phyloP scores from a whole-genome alignment of 2,888 invertebrate species.

The Pyralis farinalis region DNA sequence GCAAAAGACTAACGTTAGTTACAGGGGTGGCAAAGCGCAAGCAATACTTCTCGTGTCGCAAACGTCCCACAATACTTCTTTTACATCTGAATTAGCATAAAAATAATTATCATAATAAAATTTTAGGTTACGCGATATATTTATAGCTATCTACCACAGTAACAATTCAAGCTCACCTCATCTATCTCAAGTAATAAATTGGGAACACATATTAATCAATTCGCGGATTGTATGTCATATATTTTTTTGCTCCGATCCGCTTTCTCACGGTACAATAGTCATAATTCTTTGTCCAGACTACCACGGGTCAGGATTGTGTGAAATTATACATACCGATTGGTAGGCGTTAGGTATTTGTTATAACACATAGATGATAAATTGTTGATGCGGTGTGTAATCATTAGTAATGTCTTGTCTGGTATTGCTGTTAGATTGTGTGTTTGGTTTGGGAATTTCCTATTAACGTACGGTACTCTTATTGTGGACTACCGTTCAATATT shows the following conservation, averaged over 20 bases:
- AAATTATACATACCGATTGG: background rate
- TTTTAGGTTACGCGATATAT: background rate
- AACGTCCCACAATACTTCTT: too few species aligned
- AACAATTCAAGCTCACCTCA: background rate
- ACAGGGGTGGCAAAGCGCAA: too few species aligned
- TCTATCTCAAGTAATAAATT: background rate
- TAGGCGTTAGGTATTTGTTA: background rate
- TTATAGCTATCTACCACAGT: background rate
- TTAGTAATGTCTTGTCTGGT: background rate
- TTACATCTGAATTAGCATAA: too few species aligned
- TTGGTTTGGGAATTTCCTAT: too few species aligned
- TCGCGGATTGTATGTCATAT: background rate
- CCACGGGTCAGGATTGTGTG: background rate
- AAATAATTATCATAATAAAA: too few species aligned
- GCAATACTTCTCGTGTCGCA: too few species aligned
- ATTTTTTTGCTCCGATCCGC: conserved; percentile 1
- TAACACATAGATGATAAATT: background rate
- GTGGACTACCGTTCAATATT: too few species aligned
- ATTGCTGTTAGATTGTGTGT: too few species aligned
- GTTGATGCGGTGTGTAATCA: background rate
- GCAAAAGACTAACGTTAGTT: too few species aligned
- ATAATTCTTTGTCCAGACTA: conserved; percentile 1
- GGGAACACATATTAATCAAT: conserved; percentile 1
- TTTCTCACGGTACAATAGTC: conserved; percentile 2
- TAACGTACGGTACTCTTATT: too few species aligned